Percentiles rank a stretch among this genome's conserved stretches.
phyloP scores from a whole-genome alignment of 2,797 vertebrate species.

The Xyrichtys novacula region DNA sequence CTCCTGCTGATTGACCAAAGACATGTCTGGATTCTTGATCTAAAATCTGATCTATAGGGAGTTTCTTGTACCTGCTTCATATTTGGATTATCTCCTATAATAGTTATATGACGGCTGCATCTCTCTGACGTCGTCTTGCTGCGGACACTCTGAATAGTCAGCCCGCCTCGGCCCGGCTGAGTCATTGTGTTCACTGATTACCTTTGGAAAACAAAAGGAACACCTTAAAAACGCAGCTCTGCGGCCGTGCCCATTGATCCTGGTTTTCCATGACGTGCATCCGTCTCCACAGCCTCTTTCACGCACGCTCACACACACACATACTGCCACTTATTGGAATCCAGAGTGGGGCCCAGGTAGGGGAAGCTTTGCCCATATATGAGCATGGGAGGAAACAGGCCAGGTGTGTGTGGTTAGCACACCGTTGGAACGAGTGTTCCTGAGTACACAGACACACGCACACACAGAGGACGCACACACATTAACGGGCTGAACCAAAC shows the following conservation, averaged over 20 bases:
- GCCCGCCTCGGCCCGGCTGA: conserved; percentile 49
- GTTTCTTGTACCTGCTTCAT: neutral
- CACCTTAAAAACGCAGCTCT: conserved; percentile 72
- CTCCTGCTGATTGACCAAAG: too few relatives aligned
- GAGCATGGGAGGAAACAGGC: conserved; percentile 75
- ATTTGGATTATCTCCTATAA: conserved; percentile 23
- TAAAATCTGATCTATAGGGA: conserved; percentile 23
- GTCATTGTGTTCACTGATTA: conserved; percentile 78
- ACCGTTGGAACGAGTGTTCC: conserved; percentile 69
- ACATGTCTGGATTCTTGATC: neutral
- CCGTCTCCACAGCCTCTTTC: conserved; percentile 48
- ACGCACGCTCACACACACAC: conserved; percentile 15
- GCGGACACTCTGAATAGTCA: conserved; percentile 65
- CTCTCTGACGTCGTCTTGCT: conserved; percentile 34
- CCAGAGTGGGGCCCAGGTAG: conserved; percentile 81
- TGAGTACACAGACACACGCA: conserved; percentile 56
- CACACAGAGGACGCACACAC: conserved; percentile 19
- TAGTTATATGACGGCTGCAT: conserved; percentile 18
- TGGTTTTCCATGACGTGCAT: conserved; percentile 84
- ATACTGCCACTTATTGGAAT: conserved; percentile 77
- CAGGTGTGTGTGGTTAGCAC: conserved; percentile 79
- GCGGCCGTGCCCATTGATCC: conserved; percentile 78
- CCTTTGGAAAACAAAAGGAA: conserved; percentile 77
- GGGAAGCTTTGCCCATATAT: conserved; percentile 86
- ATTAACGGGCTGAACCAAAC: conserved; percentile 40